These are phyloP conservation scores for Zaprionus tsacasi DNA, from an alignment of 1,140 invertebrate species.

Conservation along the genomic window DNA sequence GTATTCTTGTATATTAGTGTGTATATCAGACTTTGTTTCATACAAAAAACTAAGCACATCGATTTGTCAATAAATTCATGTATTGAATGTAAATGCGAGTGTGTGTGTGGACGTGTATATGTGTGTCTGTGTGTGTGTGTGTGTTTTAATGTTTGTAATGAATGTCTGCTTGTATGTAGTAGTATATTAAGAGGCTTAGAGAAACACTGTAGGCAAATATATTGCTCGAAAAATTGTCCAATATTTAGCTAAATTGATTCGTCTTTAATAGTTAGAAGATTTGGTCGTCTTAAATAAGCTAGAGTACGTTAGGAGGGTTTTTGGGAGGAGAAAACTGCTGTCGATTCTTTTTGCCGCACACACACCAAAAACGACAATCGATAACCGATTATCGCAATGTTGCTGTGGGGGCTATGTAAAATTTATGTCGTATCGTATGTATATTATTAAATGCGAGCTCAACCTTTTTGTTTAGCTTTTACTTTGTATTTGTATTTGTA, in stretches of 20 bases:
- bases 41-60: conserved; percentile 80
- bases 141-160: conserved; percentile 34
- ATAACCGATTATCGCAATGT: background rate
- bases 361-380: too few relatives aligned
- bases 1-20: conserved; percentile 81
- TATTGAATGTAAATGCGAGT: conserved; percentile 58
- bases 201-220: conserved; percentile 76
- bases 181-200: conserved; percentile 59
- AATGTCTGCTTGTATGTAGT: conserved; percentile 24
- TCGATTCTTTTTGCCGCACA: background rate
- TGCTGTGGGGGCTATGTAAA: conserved; percentile 35
- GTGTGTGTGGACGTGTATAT: conserved; percentile 25
- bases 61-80: conserved; percentile 81
- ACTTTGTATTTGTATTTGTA: conserved; percentile 35
- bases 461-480: conserved; percentile 64
- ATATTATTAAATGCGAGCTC: conserved; percentile 67
- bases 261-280: conserved; percentile 50
- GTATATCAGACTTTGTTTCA: conserved; percentile 82
- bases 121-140: background rate
- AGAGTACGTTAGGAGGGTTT: conserved; percentile 38
- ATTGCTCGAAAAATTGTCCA: conserved; percentile 72
- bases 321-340: conserved; percentile 32
- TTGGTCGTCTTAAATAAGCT: conserved; percentile 69
- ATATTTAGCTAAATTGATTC: conserved; percentile 50
- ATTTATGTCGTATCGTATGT: conserved; percentile 27